A percentile compares a stretch with the other conserved stretches of the same genome.
Evolutionary conservation across 1,140 invertebrate species (phyloP).

Genomic region (Drosophila nebulosa): DNA sequence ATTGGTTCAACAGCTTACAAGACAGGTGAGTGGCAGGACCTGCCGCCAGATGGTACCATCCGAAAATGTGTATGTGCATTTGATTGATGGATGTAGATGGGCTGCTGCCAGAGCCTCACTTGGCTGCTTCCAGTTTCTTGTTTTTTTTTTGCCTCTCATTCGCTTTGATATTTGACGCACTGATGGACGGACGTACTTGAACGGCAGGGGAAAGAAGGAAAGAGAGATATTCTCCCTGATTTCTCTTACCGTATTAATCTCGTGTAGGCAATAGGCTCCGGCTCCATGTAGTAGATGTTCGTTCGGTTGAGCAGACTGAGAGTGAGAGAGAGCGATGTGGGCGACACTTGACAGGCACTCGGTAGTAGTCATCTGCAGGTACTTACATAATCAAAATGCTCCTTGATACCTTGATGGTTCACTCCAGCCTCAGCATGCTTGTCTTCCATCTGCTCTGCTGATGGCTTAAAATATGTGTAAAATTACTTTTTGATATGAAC

Average conservation of each 20-base stretch:
- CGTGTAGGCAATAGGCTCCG: slow-evolving; percentile 29
- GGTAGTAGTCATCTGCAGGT: slow-evolving; percentile 53
- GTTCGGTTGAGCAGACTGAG: background rate
- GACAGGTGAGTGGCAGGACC: slow-evolving; percentile 72
- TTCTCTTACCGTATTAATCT: slow-evolving; percentile 56
- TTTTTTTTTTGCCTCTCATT: background rate
- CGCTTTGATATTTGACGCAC: slow-evolving; percentile 45
- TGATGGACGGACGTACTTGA: slow-evolving; percentile 21
- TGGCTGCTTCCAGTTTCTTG: slow-evolving; percentile 26
- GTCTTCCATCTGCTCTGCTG: slow-evolving; percentile 16
- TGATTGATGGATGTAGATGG: slow-evolving; percentile 47
- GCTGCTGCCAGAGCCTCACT: background rate
- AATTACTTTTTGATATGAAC: slow-evolving; percentile 42
- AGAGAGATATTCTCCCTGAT: slow-evolving; percentile 34
- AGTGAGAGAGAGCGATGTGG: background rate
- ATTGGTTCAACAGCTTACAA: slow-evolving; percentile 79
- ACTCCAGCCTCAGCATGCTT: background rate
- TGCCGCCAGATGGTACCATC: slow-evolving; percentile 34
- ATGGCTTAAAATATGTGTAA: slow-evolving; percentile 55
- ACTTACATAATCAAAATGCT: slow-evolving; percentile 62
- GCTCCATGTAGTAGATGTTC: background rate
- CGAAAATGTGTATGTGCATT: slow-evolving; percentile 34
- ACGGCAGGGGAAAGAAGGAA: background rate
- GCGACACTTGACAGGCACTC: slow-evolving; percentile 60
- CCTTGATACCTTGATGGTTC: slow-evolving; percentile 4